Base-by-base conservation (phyloP, 2,113 vertebrate species). In the Conger conger region DNA sequence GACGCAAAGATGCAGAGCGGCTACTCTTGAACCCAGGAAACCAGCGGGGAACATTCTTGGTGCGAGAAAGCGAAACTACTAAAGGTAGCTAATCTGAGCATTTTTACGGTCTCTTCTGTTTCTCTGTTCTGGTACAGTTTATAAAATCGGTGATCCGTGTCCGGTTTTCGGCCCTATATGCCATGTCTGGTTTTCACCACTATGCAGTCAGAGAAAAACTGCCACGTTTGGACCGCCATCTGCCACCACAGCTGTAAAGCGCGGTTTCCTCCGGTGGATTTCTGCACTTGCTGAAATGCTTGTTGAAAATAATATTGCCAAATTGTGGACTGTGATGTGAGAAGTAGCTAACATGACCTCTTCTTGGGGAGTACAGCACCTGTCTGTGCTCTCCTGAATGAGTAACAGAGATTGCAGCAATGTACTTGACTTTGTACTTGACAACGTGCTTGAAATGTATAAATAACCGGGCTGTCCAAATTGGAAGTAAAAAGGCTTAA, bases 11-110 rank as follows among this genome's bases (percentile, higher is more conserved):
- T 91, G 97, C 98, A 23, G 98, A 99, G 92, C 95, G 98, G 89
- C 92, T 99, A 86, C 96, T 99, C 88, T 90, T 99, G 91, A 97
- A 97, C 92, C 96, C 97, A 40, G 98, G 98, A 33, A 99, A 99
- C 91, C 95, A 97, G 79, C 95, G 96, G 89, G 98, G 98, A 87
- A 97, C 98, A 76, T 99, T 98, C 92, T 94, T 99, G 93, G 97
- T 97, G 87, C 94, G 98, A 91, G 98, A 99, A 91, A 99, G 98
- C 88, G 98, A 99, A 96, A 99, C 98, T 81, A 99, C 98, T 91
- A 99, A 99, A 98, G 98, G 98, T 99, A 45, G n/a, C 6, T 1
- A 73, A 73, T n/a, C 3, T n/a, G 68, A 73, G n/a, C 13, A 13
- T 73, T 37, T n/a, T 23, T 37, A 20, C 3, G 18, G 16, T 27